A percentile compares a stretch with the other conserved stretches of the same genome.
Conservation (phyloP, 1,140 invertebrate genomes). For the Temnothorax curvispinosus region DNA sequence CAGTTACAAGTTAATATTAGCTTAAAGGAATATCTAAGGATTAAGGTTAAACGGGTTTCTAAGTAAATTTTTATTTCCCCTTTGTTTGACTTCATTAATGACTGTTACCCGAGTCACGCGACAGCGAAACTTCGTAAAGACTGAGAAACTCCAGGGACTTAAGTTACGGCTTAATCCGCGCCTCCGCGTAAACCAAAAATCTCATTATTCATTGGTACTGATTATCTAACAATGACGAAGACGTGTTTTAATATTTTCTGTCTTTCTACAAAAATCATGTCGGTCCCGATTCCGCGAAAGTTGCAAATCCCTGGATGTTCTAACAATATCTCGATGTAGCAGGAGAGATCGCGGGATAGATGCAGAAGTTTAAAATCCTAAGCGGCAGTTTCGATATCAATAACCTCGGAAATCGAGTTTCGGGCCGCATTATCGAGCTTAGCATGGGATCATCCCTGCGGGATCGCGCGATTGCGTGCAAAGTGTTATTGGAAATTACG, state of each 20-base stretch:
- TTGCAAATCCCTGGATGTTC: conserved; percentile 21
- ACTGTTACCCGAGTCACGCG: conserved; percentile 27
- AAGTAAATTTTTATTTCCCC: conserved; percentile 41
- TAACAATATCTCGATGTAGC: background rate
- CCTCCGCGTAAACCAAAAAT: conserved; percentile 35
- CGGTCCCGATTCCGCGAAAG: background rate
- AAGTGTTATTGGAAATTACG: conserved; percentile 61
- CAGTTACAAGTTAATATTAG: background rate
- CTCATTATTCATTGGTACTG: conserved; percentile 28
- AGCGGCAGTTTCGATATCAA: conserved; percentile 47
- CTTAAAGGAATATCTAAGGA: background rate
- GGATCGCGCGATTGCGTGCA: conserved; percentile 46
- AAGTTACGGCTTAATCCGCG: conserved; percentile 34
- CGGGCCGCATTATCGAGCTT: conserved; percentile 50
- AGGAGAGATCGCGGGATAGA: conserved; percentile 5
- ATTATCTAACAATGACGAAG: conserved; percentile 6
- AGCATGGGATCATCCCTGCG: conserved; percentile 49
- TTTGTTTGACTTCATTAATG: conserved; percentile 51
- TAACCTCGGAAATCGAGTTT: conserved; percentile 57
- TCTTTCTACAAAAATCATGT: conserved; percentile 4
- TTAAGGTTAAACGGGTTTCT: conserved; percentile 42
- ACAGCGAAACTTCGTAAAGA: conserved; percentile 20
- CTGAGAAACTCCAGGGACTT: background rate
- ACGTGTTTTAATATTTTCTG: background rate
- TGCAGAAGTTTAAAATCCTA: conserved; percentile 51